Conservation (phyloP, 1,140 invertebrate genomes). For the Archegozetes longisetosus region DNA sequence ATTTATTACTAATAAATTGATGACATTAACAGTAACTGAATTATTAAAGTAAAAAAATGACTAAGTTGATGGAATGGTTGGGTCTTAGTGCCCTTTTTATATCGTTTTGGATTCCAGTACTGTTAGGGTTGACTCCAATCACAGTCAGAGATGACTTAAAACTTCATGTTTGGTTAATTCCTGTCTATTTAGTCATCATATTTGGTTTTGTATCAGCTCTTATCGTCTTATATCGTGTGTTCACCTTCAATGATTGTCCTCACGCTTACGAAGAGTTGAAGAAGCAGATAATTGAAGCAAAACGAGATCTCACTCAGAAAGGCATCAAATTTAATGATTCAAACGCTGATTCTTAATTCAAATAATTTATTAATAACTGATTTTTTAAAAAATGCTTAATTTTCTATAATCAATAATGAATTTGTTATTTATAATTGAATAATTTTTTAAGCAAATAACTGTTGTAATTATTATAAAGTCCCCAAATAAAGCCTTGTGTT, state of each 20-base stretch:
- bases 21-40: no score
- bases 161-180: conserved; percentile 3
- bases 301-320: conserved; percentile 18
- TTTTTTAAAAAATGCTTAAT: no score
- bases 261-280: conserved; percentile 22
- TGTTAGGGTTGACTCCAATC: not conserved
- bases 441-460: no score
- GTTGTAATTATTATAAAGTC: no score
- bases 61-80: not conserved
- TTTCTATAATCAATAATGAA: no score
- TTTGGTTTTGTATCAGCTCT: conserved; percentile 7
- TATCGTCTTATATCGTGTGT: conserved; percentile 23
- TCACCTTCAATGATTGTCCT: conserved; percentile 24
- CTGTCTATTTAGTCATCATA: conserved; percentile 5
- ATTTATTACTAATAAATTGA: no score
- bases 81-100: not conserved
- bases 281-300: conserved; percentile 20
- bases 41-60: conserved; percentile 9
- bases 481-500: no score
- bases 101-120: not conserved
- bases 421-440: no score
- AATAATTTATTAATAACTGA: no score
- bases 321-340: conserved; percentile 19
- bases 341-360: no score
- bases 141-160: not conserved